These are phyloP conservation scores for Macrophya annulata DNA, from an alignment of 2,888 invertebrate species.

Conservation along the genomic window DNA sequence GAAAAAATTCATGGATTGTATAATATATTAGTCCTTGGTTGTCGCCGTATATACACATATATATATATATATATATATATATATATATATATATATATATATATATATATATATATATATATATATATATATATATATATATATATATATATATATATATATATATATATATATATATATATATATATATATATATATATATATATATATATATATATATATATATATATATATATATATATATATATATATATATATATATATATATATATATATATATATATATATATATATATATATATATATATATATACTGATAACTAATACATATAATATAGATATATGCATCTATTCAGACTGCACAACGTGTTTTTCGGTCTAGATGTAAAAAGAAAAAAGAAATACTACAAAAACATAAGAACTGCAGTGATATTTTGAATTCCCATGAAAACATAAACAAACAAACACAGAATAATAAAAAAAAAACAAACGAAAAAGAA, in stretches of 20 bases:
- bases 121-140: no score
- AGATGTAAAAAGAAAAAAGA: not conserved
- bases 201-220: not conserved
- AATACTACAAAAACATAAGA: not conserved
- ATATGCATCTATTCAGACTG: not conserved
- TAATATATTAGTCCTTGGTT: conserved; percentile 1
- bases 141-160: not conserved
- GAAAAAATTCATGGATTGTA: conserved; percentile 20
- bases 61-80: not conserved
- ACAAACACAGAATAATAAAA: not conserved
- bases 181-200: not conserved
- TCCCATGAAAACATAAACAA: not conserved
- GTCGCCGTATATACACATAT: not conserved
- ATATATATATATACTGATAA: not conserved
- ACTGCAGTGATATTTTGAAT: not conserved
- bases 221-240: not conserved
- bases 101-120: no score
- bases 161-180: not conserved
- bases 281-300: no score
- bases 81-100: no score
- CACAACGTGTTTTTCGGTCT: not conserved
- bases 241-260: no score
- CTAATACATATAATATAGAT: not conserved
- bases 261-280: no score
- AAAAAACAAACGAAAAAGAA: not conserved